phyloP scores from a whole-genome alignment of 2,888 invertebrate species.

The Sicus ferrugineus region DNA sequence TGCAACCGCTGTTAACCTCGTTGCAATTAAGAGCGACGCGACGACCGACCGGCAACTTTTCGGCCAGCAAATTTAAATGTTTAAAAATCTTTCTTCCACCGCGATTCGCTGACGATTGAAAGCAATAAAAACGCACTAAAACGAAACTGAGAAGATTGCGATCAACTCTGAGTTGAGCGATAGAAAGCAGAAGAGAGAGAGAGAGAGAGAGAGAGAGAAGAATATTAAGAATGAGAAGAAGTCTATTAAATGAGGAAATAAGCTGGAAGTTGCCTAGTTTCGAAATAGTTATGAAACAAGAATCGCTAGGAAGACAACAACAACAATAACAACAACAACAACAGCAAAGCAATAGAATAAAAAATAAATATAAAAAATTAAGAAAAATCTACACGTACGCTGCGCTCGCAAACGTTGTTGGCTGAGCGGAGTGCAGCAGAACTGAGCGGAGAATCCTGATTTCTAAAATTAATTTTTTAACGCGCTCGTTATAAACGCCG shows the following conservation, averaged over 20 bases:
- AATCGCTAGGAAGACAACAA: conserved; percentile 23
- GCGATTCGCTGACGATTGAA: neutral
- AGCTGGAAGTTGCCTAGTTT: conserved; percentile 4
- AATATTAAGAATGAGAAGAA: neutral
- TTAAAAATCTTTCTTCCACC: neutral
- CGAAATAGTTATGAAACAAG: conserved; percentile 20
- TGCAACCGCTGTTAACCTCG: too few species aligned
- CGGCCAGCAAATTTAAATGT: too few species aligned
- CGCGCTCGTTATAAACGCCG: too few species aligned
- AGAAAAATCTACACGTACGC: too few species aligned
- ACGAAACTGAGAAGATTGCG: neutral
- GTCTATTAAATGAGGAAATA: too few species aligned
- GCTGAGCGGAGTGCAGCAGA: too few species aligned
- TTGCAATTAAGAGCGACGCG: too few species aligned
- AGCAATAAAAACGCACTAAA: neutral
- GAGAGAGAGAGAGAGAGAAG: neutral
- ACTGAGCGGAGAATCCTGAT: too few species aligned
- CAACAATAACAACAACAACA: conserved; percentile 21
- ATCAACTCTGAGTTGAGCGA: neutral
- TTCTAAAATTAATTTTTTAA: too few species aligned
- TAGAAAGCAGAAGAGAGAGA: neutral
- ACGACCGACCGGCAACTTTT: too few species aligned
- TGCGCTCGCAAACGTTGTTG: too few species aligned
- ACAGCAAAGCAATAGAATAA: conserved; percentile 6
- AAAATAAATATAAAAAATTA: conserved; percentile 35